Percentiles rank a stretch among this genome's conserved stretches.
phyloP scores from a whole-genome alignment of 2,888 invertebrate species.

The Magallana nippona region DNA sequence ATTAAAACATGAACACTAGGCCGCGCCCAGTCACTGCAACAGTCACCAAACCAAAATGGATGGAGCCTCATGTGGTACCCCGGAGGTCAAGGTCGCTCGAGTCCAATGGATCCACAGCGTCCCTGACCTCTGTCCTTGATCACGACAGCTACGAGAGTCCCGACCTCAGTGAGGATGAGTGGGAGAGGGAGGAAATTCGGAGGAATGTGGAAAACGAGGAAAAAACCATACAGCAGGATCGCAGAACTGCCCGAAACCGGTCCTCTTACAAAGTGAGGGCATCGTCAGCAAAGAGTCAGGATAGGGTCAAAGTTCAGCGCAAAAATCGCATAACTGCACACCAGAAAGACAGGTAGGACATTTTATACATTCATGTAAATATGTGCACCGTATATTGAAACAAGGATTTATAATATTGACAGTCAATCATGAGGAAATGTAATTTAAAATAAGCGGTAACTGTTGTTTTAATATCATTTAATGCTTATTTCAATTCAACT shows the following conservation, averaged over 20 bases:
- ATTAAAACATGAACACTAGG: slow-evolving; percentile 64
- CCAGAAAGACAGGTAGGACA: slow-evolving; percentile 26
- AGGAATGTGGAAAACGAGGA: slow-evolving; percentile 45
- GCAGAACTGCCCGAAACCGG: not conserved
- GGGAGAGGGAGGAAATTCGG: slow-evolving; percentile 39
- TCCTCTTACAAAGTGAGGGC: not conserved
- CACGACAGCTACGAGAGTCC: slow-evolving; percentile 75
- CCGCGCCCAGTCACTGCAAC: slow-evolving; percentile 78
- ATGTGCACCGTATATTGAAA: not conserved
- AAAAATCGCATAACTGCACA: slow-evolving; percentile 25
- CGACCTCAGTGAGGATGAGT: slow-evolving; percentile 64
- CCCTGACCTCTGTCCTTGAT: slow-evolving; percentile 75
- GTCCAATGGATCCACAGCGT: slow-evolving; percentile 75
- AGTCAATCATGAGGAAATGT: no score
- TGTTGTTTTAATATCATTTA: no score
- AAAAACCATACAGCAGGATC: slow-evolving; percentile 32
- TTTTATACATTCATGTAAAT: not conserved
- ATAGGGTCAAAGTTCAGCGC: slow-evolving; percentile 14
- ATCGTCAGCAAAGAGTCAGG: slow-evolving; percentile 1
- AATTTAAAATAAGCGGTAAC: no score
- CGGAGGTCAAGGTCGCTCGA: slow-evolving; percentile 67
- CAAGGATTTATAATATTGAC: no score
- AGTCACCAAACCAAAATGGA: slow-evolving; percentile 74
- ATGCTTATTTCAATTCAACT: no score
- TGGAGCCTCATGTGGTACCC: slow-evolving; percentile 67